phyloP scores from a whole-genome alignment of 1,140 invertebrate genomes.

The Pectinophora gossypiella region DNA sequence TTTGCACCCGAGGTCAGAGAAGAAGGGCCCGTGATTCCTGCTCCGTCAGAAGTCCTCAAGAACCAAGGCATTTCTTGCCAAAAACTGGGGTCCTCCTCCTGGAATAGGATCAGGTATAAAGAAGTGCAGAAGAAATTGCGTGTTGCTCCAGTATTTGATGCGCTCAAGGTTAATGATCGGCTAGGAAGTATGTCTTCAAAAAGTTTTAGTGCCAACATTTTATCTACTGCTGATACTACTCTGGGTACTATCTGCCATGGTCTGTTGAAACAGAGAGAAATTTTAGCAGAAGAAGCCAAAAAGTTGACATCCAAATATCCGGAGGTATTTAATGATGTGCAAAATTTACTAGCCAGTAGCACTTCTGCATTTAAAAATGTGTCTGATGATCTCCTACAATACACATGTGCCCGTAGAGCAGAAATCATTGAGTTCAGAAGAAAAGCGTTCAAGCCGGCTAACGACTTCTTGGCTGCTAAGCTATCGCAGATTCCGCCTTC shows the following conservation, averaged over 20 bases:
- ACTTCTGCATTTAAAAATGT: not conserved
- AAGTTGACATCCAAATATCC: not conserved
- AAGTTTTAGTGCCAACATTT: not conserved
- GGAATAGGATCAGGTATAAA: constrained; percentile 29
- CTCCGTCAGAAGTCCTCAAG: constrained; percentile 19
- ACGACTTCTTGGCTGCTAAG: not conserved
- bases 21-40: constrained; percentile 17
- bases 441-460: constrained; percentile 3
- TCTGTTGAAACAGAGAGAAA: constrained; percentile 5
- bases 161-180: constrained; percentile 2
- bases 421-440: constrained; percentile 5
- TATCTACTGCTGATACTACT: not conserved
- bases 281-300: not conserved
- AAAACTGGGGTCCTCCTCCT: constrained; percentile 12
- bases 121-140: constrained; percentile 21
- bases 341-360: not conserved
- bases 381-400: constrained; percentile 11
- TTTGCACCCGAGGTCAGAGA: constrained; percentile 19
- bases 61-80: constrained; percentile 18
- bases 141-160: constrained; percentile 2
- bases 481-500: constrained; percentile 6
- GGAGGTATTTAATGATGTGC: not conserved
- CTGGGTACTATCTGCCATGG: constrained; percentile 9
- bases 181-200: not conserved
- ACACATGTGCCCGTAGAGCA: not conserved